A percentile compares a stretch with the other conserved stretches of the same genome.
These are phyloP conservation scores for Crax fasciolata DNA, from an alignment of 2,797 vertebrate species.

Conservation along the genomic window DNA sequence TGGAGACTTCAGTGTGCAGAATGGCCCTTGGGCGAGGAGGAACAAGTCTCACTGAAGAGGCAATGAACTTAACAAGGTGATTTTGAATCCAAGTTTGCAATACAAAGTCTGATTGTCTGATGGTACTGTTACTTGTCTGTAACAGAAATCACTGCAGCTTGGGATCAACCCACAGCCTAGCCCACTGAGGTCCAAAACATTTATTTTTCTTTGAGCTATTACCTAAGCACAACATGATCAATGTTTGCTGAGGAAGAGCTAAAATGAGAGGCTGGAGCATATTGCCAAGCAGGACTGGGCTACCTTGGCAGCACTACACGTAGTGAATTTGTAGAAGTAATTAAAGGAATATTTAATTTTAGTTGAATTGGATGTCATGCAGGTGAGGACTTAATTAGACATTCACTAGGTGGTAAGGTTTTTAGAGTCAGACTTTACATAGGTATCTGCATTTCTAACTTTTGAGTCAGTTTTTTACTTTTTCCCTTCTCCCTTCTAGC, in stretches of 20 bases:
- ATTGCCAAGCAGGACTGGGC: background rate
- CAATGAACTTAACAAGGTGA: background rate
- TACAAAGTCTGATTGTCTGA: background rate
- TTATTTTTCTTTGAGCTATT: background rate
- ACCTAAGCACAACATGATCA: background rate
- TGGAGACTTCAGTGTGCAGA: background rate
- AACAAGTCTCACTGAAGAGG: rapidly evolving
- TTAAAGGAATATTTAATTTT: conserved; percentile 11
- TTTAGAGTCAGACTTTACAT: background rate
- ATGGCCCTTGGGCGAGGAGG: background rate
- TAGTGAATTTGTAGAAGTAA: background rate
- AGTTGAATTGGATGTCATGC: background rate
- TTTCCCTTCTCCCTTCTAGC: background rate
- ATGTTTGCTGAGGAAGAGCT: background rate
- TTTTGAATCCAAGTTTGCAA: background rate
- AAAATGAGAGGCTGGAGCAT: background rate
- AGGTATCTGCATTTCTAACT: background rate
- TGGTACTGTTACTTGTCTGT: rapidly evolving
- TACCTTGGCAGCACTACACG: background rate
- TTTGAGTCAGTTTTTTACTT: background rate
- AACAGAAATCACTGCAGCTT: background rate
- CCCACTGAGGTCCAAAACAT: background rate
- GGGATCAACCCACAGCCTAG: background rate
- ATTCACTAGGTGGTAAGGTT: background rate
- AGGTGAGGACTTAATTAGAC: background rate